Evolutionary conservation across 2,888 invertebrate genomes (phyloP).

Genomic region (Hedya salicella): DNA sequence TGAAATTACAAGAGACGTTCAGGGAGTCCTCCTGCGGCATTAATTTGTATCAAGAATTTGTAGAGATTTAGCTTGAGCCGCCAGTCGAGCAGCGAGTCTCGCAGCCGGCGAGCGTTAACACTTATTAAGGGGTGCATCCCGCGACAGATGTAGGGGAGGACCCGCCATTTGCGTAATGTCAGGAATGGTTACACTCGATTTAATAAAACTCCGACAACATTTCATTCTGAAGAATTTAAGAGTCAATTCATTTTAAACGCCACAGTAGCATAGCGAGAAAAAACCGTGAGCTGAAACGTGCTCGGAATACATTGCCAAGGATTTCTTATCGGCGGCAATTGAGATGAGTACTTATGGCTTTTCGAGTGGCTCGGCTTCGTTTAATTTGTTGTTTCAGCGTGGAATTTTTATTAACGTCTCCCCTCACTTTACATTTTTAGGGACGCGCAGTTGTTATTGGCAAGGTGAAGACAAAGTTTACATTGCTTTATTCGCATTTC

Average conservation of each 20-base stretch:
- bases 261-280: slow-evolving; percentile 80
- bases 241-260: slow-evolving; percentile 84
- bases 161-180: slow-evolving; percentile 84
- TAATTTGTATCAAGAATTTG: slow-evolving; percentile 85
- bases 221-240: slow-evolving; percentile 84
- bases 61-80: slow-evolving; percentile 83
- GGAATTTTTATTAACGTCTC: slow-evolving; percentile 84
- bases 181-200: slow-evolving; percentile 85
- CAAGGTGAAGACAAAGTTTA: slow-evolving; percentile 67
- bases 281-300: slow-evolving; percentile 84
- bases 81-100: slow-evolving; percentile 69
- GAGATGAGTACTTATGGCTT: slow-evolving; percentile 86
- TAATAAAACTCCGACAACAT: slow-evolving; percentile 84
- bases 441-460: slow-evolving; percentile 64
- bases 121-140: slow-evolving; percentile 85
- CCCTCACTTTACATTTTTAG: slow-evolving; percentile 79
- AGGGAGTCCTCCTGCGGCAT: slow-evolving; percentile 74
- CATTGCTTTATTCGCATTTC: slow-evolving; percentile 56
- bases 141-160: slow-evolving; percentile 85
- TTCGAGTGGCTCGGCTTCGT: slow-evolving; percentile 85
- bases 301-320: slow-evolving; percentile 81
- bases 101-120: slow-evolving; percentile 84
- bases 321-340: slow-evolving; percentile 85
- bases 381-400: slow-evolving; percentile 85
- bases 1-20: slow-evolving; percentile 78